Evolutionary conservation across 2,113 vertebrate genomes (phyloP), one percentile per base, ranked within the genome.

Genomic region (Thamnophis sirtalis): DNA sequence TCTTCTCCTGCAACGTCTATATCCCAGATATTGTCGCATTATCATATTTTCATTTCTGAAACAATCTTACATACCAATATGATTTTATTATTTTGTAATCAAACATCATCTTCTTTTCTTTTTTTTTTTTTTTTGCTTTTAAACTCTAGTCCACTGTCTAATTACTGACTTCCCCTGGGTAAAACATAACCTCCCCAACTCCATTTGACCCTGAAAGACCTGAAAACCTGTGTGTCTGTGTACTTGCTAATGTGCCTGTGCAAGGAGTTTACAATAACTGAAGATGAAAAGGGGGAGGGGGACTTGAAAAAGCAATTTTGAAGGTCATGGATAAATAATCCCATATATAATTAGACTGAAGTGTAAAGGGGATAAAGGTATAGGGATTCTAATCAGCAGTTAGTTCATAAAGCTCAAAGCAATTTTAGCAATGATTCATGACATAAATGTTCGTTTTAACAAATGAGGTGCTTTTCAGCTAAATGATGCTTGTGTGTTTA

Each of bases 281-380:
- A 43, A 80, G 33, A 9, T 80, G 33, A 80, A 80, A 80, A 43
- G 33, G 5, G 9, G n/a, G 63, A 43, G n/a, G 28, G 10, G 4
- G 7, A 55, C 68, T 38, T 43, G 33, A 80, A 80, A 80, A 80
- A 80, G 33, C 33, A 21, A 21, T 80, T 80, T 80, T 43, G 73
- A 80, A 89, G 68, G 91, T 85, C 54, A 92, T 50, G 60, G 43
- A 84, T 51, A 51, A 92, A 84, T 84, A 89, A 84, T 28, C 33
- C 24, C 86, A 92, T 38, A 43, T 58, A 84, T 92, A 84, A 89
- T 89, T 50, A 89, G 54, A 11, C 19, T 7, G 33, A 60, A 89
- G 19, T 51, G 11, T 89, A 11, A 0, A 50, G 33, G 54, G 48
- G 90, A 19, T 0, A 28, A 24, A 1, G 2, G n/a, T 43, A 24